These are phyloP conservation scores for Porites cylindrica DNA, from an alignment of 92 coral and sea anemone species.

Conservation along the genomic window DNA sequence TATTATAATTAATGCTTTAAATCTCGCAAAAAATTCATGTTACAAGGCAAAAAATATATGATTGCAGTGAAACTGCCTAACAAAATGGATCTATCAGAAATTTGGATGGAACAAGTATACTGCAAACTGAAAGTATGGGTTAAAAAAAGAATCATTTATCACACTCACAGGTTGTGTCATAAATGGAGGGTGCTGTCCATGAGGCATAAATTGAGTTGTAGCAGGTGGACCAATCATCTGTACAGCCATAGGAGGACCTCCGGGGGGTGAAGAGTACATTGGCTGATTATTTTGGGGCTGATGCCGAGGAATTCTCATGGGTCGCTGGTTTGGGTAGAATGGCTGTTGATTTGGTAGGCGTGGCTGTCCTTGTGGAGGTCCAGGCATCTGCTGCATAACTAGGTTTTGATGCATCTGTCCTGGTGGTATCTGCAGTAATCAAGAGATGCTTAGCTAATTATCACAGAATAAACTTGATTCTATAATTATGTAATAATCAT, in stretches of 20 bases:
- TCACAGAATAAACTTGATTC: not conserved
- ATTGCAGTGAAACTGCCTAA: too few relatives aligned
- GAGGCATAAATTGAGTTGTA: slow-evolving; percentile 44
- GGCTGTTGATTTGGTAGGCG: slow-evolving; percentile 49
- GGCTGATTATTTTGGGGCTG: slow-evolving; percentile 62
- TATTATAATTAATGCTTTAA: too few relatives aligned
- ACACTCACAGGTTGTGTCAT: slow-evolving; percentile 36
- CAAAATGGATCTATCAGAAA: too few relatives aligned
- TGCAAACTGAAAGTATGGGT: too few relatives aligned
- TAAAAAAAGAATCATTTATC: not conserved
- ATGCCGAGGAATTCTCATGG: slow-evolving; percentile 65
- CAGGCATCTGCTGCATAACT: slow-evolving; percentile 44
- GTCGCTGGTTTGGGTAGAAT: slow-evolving; percentile 38
- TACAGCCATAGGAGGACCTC: slow-evolving; percentile 56
- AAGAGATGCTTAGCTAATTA: not conserved
- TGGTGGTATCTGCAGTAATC: not conserved
- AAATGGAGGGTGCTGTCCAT: slow-evolving; percentile 17
- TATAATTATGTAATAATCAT: too few relatives aligned
- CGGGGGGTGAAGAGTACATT: slow-evolving; percentile 87
- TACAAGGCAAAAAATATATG: too few relatives aligned
- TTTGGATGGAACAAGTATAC: too few relatives aligned
- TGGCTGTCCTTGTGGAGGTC: slow-evolving; percentile 60
- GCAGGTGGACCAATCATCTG: slow-evolving; percentile 50
- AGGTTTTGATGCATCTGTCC: slow-evolving; percentile 42
- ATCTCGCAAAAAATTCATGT: too few relatives aligned